These are phyloP conservation scores for Armadillidium nasatum DNA, from an alignment of 1,140 invertebrate species.

Conservation along the genomic window DNA sequence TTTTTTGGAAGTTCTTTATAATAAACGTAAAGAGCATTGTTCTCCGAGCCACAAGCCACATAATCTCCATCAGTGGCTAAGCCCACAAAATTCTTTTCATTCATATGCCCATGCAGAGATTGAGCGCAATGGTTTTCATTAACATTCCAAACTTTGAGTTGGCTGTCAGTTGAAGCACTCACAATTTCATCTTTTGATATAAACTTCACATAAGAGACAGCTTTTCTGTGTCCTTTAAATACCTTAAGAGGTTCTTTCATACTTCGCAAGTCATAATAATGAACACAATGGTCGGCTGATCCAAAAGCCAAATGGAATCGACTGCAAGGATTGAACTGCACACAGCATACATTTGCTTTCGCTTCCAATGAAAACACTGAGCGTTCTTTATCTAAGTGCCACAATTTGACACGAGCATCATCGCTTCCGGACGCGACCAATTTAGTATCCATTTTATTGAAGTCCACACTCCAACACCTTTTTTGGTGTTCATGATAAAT, in stretches of 20 bases:
- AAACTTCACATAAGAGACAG: conserved; percentile 95
- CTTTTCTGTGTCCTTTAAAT: conserved; percentile 89
- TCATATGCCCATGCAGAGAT: conserved; percentile 87
- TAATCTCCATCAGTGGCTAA: conserved; percentile 92
- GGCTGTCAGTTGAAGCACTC: conserved; percentile 91
- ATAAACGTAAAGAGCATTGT: conserved; percentile 90
- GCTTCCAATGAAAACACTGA: conserved; percentile 82
- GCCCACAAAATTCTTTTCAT: conserved; percentile 97
- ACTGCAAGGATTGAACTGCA: conserved; percentile 88
- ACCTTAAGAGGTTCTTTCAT: conserved; percentile 74
- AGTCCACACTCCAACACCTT: conserved; percentile 94
- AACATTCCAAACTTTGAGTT: conserved; percentile 89
- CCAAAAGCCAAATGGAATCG: conserved; percentile 85
- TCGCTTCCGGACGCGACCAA: conserved; percentile 90
- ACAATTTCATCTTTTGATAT: conserved; percentile 83
- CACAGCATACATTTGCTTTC: conserved; percentile 93
- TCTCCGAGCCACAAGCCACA: conserved; percentile 92
- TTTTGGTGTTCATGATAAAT: conserved; percentile 88
- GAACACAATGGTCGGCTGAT: conserved; percentile 92
- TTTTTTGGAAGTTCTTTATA: conserved; percentile 86
- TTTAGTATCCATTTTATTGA: conserved; percentile 85
- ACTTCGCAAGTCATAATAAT: conserved; percentile 91
- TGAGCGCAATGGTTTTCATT: conserved; percentile 72
- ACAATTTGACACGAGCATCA: conserved; percentile 90
- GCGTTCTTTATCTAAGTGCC: conserved; percentile 80